Conservation (phyloP, 1,140 invertebrate species). For the Drosophila virilis region DNA sequence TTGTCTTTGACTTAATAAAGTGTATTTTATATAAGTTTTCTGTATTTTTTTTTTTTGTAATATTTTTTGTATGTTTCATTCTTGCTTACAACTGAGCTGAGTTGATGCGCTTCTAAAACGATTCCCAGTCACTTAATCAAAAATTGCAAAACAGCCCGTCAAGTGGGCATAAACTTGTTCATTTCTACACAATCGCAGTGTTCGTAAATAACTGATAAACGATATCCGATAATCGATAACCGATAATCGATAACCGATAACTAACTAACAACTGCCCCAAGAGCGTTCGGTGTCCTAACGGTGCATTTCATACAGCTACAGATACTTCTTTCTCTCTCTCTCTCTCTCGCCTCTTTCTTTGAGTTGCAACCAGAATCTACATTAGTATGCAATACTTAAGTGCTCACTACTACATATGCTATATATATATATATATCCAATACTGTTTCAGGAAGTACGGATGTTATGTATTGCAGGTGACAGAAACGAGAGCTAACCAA, state of each 20-base stretch:
- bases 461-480: slow-evolving; percentile 29
- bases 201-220: slow-evolving; percentile 1
- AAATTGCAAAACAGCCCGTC: slow-evolving; percentile 29
- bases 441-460: slow-evolving; percentile 64
- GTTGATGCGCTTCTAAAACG: slow-evolving; percentile 35
- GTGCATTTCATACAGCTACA: slow-evolving; percentile 22
- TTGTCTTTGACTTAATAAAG: slow-evolving; percentile 27
- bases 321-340: neutral
- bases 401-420: slow-evolving; percentile 40
- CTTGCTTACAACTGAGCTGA: slow-evolving; percentile 9
- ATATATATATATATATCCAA: slow-evolving; percentile 44
- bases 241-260: slow-evolving; percentile 15
- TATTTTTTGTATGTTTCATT: slow-evolving; percentile 8
- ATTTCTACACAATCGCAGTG: neutral
- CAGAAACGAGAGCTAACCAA: slow-evolving; percentile 3
- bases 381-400: slow-evolving; percentile 29
- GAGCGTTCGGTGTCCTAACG: slow-evolving; percentile 9
- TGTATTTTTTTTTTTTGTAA: slow-evolving; percentile 4
- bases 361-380: slow-evolving; percentile 11
- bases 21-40: slow-evolving; percentile 7
- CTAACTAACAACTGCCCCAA: slow-evolving; percentile 31
- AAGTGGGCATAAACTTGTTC: slow-evolving; percentile 14
- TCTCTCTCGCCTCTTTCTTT: neutral
- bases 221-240: slow-evolving; percentile 2
- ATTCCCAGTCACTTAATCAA: slow-evolving; percentile 63